phyloP scores from a whole-genome alignment of 2,888 invertebrate species.

The Rotaria sp. region DNA sequence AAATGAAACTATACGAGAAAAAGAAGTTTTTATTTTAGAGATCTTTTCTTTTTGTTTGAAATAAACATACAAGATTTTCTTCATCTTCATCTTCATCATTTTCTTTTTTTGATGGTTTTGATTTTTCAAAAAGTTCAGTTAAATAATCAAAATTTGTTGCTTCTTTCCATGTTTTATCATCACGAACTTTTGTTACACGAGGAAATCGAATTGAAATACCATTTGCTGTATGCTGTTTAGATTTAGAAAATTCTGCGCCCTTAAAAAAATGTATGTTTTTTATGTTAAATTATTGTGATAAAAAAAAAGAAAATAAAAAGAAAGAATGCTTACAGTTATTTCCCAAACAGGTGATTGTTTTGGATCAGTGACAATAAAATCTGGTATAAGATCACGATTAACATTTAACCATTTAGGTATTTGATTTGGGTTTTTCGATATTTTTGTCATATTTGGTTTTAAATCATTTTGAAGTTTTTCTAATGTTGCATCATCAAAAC shows the following conservation, averaged over 20 bases:
- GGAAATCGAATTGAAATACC: conserved; percentile 90
- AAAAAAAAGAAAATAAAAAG: no score
- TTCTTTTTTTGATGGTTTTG: background rate
- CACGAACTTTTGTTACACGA: conserved; percentile 67
- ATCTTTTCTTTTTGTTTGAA: background rate
- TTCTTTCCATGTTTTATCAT: conserved; percentile 75
- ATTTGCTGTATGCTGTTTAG: conserved; percentile 74
- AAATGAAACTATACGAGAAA: background rate
- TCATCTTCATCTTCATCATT: conserved; percentile 16
- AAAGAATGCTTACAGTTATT: conserved; percentile 61
- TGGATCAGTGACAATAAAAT: conserved; percentile 77
- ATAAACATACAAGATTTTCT: background rate
- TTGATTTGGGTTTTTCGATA: conserved; percentile 66
- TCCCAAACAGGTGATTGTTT: conserved; percentile 85
- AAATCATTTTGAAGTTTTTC: conserved; percentile 65
- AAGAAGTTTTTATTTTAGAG: no score
- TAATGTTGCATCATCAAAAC: conserved; percentile 78
- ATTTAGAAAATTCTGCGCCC: conserved; percentile 62
- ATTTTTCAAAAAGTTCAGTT: conserved; percentile 13
- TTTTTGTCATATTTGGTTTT: conserved; percentile 67
- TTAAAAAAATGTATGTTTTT: background rate
- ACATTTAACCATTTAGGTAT: conserved; percentile 75
- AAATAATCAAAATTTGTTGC: conserved; percentile 67
- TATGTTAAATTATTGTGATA: background rate
- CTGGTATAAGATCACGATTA: conserved; percentile 75